Evolutionary conservation across 2,888 invertebrate genomes (phyloP).

Genomic region (Hymenopus coronatus): DNA sequence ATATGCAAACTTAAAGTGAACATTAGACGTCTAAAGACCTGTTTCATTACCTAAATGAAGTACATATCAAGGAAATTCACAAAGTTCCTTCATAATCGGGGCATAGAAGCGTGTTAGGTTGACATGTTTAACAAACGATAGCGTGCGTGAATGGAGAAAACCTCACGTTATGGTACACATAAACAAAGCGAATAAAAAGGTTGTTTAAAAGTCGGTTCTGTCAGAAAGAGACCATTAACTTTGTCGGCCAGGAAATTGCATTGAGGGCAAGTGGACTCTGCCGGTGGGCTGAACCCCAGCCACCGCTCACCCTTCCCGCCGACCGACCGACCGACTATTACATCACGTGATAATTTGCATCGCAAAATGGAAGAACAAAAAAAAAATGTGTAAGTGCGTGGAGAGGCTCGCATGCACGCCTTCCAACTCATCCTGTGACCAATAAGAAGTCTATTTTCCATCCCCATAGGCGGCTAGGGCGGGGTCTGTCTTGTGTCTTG

Average conservation of each 20-base stretch:
- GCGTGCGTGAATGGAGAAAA: neutral
- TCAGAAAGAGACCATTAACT: neutral
- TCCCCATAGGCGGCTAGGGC: neutral
- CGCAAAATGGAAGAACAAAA: neutral
- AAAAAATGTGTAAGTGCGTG: neutral
- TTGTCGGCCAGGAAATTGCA: neutral
- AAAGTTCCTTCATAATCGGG: too few species aligned
- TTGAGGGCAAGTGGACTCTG: neutral
- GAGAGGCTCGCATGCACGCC: neutral
- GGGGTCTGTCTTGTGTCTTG: neutral
- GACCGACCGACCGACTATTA: neutral
- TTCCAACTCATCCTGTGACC: neutral
- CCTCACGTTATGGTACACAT: neutral
- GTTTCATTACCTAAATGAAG: too few species aligned
- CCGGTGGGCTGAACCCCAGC: neutral
- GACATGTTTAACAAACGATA: neutral
- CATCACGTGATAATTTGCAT: constrained; percentile 14
- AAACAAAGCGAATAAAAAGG: neutral
- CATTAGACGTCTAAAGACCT: too few species aligned
- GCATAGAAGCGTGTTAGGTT: neutral
- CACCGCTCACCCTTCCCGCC: neutral
- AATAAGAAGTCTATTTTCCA: neutral
- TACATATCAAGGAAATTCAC: too few species aligned
- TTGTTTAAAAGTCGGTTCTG: neutral
- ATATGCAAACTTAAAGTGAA: too few species aligned